Conservation (phyloP, 1,140 invertebrate genomes). For the Polypedilum vanderplanki region DNA sequence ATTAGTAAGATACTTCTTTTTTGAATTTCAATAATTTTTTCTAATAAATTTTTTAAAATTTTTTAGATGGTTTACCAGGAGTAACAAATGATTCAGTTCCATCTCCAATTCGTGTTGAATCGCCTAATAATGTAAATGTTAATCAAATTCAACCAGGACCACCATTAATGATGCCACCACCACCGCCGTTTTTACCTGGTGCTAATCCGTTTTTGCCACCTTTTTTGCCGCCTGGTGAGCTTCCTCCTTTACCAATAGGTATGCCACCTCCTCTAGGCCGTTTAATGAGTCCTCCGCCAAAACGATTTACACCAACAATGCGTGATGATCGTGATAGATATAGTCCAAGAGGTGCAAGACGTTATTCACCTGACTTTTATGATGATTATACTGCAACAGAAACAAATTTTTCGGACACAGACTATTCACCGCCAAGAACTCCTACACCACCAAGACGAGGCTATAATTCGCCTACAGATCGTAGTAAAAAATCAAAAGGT, state of each 20-base stretch:
- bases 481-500: slow-evolving; percentile 26
- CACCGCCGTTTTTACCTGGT: slow-evolving; percentile 46
- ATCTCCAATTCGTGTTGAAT: slow-evolving; percentile 45
- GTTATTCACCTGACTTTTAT: slow-evolving; percentile 24
- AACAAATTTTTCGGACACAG: slow-evolving; percentile 43
- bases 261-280: slow-evolving; percentile 42
- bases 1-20: neutral
- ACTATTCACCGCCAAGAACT: slow-evolving; percentile 39
- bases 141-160: slow-evolving; percentile 43
- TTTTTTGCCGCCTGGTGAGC: slow-evolving; percentile 46
- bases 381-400: slow-evolving; percentile 38
- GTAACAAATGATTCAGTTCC: slow-evolving; percentile 33
- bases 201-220: slow-evolving; percentile 42
- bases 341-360: slow-evolving; percentile 30
- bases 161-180: slow-evolving; percentile 42
- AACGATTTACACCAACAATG: slow-evolving; percentile 47
- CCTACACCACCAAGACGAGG: slow-evolving; percentile 35
- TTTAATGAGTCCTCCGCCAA: slow-evolving; percentile 53
- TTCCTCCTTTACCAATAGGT: slow-evolving; percentile 53
- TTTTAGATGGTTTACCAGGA: slow-evolving; percentile 30
- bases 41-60: slow-evolving; percentile 1
- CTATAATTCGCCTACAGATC: neutral
- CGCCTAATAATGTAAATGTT: slow-evolving; percentile 34
- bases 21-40: neutral
- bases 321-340: slow-evolving; percentile 34